These are phyloP conservation scores for Ceratotherium simum DNA, from an alignment of 2,113 vertebrate species.

Conservation along the genomic window DNA sequence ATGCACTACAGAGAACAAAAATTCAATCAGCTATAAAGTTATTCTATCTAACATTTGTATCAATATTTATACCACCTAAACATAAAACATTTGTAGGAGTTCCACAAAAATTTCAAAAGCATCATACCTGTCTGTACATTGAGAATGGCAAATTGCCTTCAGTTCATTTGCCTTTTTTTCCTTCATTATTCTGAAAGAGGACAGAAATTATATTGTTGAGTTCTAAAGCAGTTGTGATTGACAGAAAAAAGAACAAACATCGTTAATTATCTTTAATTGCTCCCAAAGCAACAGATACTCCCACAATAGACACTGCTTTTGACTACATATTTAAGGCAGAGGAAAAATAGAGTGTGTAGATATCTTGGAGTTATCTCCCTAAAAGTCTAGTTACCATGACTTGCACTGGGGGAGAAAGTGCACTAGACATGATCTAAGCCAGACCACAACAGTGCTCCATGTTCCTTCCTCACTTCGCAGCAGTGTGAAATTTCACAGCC, in stretches of 20 bases:
- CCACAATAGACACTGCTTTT: constrained; percentile 85
- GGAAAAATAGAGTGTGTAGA: constrained; percentile 86
- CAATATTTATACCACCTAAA: constrained; percentile 90
- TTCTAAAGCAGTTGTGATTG: constrained; percentile 86
- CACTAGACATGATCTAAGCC: constrained; percentile 88
- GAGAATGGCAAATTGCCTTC: constrained; percentile 86
- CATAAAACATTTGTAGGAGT: constrained; percentile 90
- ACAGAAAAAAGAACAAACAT: constrained; percentile 89
- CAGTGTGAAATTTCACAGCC: constrained; percentile 85
- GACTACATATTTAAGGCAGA: constrained; percentile 90
- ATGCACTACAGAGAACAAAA: constrained; percentile 89
- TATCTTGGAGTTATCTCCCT: constrained; percentile 88
- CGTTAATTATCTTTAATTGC: constrained; percentile 91
- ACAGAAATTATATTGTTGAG: constrained; percentile 89
- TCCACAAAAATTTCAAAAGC: constrained; percentile 89
- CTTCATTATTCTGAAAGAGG: constrained; percentile 89
- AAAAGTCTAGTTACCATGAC: constrained; percentile 86
- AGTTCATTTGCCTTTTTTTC: constrained; percentile 87
- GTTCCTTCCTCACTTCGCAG: constrained; percentile 89
- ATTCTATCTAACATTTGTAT: constrained; percentile 89
- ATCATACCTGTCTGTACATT: constrained; percentile 89
- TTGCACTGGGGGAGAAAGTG: constrained; percentile 89
- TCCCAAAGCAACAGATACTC: constrained; percentile 89
- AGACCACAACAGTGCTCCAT: constrained; percentile 91
- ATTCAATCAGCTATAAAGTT: constrained; percentile 85